phyloP scores from a whole-genome alignment of 2,113 vertebrate genomes.

The Ameiurus melas region DNA sequence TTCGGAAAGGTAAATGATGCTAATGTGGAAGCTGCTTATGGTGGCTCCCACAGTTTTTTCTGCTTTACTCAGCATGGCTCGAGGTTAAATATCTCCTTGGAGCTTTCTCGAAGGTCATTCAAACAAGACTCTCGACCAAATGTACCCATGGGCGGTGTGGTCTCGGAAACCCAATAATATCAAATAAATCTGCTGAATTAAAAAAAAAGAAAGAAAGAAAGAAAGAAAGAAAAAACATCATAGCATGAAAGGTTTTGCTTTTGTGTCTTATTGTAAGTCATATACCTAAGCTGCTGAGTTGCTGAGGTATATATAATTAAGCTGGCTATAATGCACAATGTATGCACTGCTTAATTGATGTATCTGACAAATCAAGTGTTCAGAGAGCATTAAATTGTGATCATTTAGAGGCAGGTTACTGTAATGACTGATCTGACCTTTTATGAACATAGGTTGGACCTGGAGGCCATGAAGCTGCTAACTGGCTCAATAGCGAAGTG shows the following conservation, averaged over 20 bases:
- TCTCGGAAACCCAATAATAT: constrained; percentile 46
- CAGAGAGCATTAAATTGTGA: constrained; percentile 56
- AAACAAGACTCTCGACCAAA: constrained; percentile 38
- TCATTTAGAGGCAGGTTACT: constrained; percentile 56
- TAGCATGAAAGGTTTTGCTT: constrained; percentile 23
- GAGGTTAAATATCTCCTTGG: constrained; percentile 48
- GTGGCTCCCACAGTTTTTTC: constrained; percentile 27
- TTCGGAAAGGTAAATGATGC: constrained; percentile 49
- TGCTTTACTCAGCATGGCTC: constrained; percentile 40
- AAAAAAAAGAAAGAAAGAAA: neutral
- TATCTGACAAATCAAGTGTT: constrained; percentile 57
- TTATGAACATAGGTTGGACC: constrained; percentile 49
- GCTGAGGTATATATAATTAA: constrained; percentile 48
- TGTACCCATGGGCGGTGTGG: constrained; percentile 5
- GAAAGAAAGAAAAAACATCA: neutral
- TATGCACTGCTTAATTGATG: constrained; percentile 58
- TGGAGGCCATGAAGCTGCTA: constrained; percentile 47
- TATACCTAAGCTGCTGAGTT: constrained; percentile 45
- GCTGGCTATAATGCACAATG: constrained; percentile 45
- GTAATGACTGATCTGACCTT: constrained; percentile 62
- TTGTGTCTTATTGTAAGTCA: constrained; percentile 48
- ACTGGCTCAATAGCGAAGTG: constrained; percentile 47
- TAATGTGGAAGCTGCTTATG: constrained; percentile 34
- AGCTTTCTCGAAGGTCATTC: constrained; percentile 50
- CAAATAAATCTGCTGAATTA: constrained; percentile 46